Evolutionary conservation across 1,140 invertebrate species (phyloP).

Genomic region (Babylonia areolata): DNA sequence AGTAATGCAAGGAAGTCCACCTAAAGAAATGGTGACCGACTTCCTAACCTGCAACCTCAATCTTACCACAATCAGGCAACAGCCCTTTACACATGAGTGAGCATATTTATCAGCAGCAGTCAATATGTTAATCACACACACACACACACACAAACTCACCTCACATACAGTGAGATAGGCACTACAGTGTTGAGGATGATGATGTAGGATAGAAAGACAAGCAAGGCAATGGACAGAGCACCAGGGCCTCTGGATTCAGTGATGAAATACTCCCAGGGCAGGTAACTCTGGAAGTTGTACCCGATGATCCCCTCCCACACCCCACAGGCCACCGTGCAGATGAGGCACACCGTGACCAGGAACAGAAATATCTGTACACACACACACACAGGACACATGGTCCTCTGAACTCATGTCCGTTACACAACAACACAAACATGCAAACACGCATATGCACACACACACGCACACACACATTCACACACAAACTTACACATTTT

Average conservation of each 20-base stretch:
- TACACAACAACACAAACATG: slow-evolving; percentile 67
- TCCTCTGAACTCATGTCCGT: no score
- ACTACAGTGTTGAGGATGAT: slow-evolving; percentile 99
- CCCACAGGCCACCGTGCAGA: slow-evolving; percentile 97
- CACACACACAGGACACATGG: background rate
- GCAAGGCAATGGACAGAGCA: slow-evolving; percentile 93
- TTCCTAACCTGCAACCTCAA: no score
- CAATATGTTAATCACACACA: no score
- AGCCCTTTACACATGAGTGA: no score
- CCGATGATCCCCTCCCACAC: slow-evolving; percentile 91
- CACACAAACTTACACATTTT: no score
- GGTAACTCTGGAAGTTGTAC: slow-evolving; percentile 90
- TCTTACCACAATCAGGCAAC: no score
- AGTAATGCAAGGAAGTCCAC: no score
- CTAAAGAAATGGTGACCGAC: no score
- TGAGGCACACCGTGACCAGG: slow-evolving; percentile 96
- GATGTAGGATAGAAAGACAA: slow-evolving; percentile 99
- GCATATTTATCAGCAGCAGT: no score
- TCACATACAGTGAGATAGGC: slow-evolving; percentile 99
- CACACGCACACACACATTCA: background rate
- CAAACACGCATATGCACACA: background rate
- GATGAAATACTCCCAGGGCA: slow-evolving; percentile 96
- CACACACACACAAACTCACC: slow-evolving; percentile 78
- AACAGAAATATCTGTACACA: slow-evolving; percentile 96
- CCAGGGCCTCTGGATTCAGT: slow-evolving; percentile 79